phyloP scores from a whole-genome alignment of 2,888 invertebrate genomes.

The Idaea biselata region DNA sequence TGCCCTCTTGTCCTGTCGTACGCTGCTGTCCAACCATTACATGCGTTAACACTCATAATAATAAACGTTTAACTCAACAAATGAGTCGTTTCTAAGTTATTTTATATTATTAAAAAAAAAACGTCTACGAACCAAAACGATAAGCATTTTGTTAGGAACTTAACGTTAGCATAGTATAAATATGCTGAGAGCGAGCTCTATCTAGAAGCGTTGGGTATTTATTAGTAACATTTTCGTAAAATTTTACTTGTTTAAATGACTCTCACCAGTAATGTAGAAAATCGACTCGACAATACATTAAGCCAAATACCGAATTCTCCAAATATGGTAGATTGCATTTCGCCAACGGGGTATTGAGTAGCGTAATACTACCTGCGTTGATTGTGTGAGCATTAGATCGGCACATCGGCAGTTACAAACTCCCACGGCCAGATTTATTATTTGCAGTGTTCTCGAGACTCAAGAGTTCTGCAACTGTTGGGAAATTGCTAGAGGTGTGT shows the following conservation, averaged over 20 bases:
- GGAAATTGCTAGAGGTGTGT: slow-evolving; percentile 57
- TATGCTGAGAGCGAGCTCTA: no score
- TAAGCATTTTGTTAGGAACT: not conserved
- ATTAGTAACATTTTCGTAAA: no score
- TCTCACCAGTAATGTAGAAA: no score
- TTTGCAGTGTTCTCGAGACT: slow-evolving; percentile 64
- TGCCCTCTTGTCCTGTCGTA: slow-evolving; percentile 45
- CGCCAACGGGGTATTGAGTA: slow-evolving; percentile 54
- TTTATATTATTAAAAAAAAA: not conserved
- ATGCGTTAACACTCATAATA: slow-evolving; percentile 23
- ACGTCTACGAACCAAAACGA: not conserved
- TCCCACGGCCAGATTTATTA: slow-evolving; percentile 73
- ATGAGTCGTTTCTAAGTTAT: not conserved
- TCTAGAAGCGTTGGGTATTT: no score
- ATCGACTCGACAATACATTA: not conserved
- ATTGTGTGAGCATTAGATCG: slow-evolving; percentile 50
- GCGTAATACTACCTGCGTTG: slow-evolving; percentile 45
- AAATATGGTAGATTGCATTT: slow-evolving; percentile 45
- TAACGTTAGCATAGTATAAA: no score
- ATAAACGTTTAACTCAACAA: slow-evolving; percentile 15
- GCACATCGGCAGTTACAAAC: slow-evolving; percentile 51
- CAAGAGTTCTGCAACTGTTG: slow-evolving; percentile 73
- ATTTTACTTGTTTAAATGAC: no score
- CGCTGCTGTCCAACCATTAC: slow-evolving; percentile 37
- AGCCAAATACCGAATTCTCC: not conserved